A percentile compares a stretch with the other conserved stretches of the same genome.
These are phyloP conservation scores for Dufourea novaeangliae DNA, from an alignment of 1,140 invertebrate species.

Conservation along the genomic window DNA sequence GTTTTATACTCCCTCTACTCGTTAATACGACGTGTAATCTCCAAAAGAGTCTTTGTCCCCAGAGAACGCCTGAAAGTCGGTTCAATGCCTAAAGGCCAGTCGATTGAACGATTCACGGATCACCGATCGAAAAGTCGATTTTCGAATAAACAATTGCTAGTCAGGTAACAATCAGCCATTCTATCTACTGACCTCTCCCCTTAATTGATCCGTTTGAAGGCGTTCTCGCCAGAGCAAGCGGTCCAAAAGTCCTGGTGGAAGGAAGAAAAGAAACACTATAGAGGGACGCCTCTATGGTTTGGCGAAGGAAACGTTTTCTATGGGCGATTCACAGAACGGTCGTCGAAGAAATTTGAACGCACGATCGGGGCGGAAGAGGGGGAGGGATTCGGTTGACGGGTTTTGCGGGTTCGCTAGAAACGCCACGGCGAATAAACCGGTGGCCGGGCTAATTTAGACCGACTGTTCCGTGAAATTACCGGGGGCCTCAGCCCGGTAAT, in stretches of 20 bases:
- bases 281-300: neutral
- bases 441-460: conserved; percentile 72
- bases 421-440: conserved; percentile 64
- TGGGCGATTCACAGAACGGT: conserved; percentile 39
- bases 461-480: conserved; percentile 79
- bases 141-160: neutral
- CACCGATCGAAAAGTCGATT: neutral
- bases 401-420: conserved; percentile 59
- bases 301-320: conserved; percentile 18
- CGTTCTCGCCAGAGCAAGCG: neutral
- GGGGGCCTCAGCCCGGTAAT: conserved; percentile 70
- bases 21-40: no score
- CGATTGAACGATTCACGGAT: neutral
- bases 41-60: no score
- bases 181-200: neutral
- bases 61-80: no score
- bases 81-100: neutral
- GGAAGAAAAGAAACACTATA: neutral
- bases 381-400: conserved; percentile 49
- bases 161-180: conserved; percentile 9
- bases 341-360: conserved; percentile 57
- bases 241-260: neutral
- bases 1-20: no score
- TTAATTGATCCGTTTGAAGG: conserved; percentile 32
- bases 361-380: conserved; percentile 2